phyloP scores from a whole-genome alignment of 2,888 invertebrate species.

The Pseudoips prasinana region DNA sequence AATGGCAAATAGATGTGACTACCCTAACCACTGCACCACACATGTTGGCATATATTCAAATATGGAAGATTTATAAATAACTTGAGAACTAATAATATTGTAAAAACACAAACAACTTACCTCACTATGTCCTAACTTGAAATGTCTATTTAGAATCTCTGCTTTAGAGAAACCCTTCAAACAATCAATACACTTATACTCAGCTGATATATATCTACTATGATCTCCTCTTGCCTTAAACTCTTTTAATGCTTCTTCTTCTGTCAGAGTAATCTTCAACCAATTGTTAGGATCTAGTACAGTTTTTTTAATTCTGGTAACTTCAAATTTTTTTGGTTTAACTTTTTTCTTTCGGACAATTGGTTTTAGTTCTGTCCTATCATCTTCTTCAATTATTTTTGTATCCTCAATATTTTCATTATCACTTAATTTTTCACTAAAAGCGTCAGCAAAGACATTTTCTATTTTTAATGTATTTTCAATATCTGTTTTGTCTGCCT shows the following conservation, averaged over 20 bases:
- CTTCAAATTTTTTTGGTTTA: conserved; percentile 10
- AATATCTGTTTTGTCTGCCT: neutral
- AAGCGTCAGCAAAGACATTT: no score
- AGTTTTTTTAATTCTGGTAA: neutral
- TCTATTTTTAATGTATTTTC: no score
- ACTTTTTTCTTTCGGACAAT: neutral
- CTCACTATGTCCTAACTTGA: conserved; percentile 53
- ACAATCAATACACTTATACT: conserved; percentile 55
- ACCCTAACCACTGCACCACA: no score
- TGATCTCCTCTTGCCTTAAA: conserved; percentile 48
- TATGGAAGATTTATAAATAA: no score
- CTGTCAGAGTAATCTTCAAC: conserved; percentile 52
- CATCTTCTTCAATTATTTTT: neutral
- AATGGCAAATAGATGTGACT: no score
- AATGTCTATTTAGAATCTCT: conserved; percentile 57
- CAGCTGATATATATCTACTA: conserved; percentile 49
- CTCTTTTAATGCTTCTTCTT: conserved; percentile 57
- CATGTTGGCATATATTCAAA: no score
- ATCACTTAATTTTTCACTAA: no score
- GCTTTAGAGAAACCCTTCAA: conserved; percentile 60
- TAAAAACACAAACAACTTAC: no score
- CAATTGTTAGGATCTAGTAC: conserved; percentile 47
- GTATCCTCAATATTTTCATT: no score
- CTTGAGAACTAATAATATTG: no score
- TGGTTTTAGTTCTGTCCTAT: neutral